Percentiles rank a stretch among this genome's conserved stretches.
Evolutionary conservation across 2,888 invertebrate species (phyloP).

Genomic region (Gymnocheta viridis): DNA sequence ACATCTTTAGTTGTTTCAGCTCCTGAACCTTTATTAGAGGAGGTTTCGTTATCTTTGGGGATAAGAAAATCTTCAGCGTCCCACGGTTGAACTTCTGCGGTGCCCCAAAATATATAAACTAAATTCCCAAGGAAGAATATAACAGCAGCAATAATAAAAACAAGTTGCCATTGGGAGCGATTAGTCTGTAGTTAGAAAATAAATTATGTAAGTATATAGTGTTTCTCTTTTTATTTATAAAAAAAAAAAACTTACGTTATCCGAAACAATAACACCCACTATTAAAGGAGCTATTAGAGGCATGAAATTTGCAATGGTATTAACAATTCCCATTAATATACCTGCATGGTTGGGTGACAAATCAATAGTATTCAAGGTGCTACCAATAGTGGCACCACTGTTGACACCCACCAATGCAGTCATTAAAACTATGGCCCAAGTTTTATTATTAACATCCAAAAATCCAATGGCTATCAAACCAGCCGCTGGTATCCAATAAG

Average conservation of each 20-base stretch:
- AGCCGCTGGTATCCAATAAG: constrained; percentile 83
- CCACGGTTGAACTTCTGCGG: constrained; percentile 87
- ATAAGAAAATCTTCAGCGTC: constrained; percentile 84
- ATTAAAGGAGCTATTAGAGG: constrained; percentile 85
- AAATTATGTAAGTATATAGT: too few relatives aligned
- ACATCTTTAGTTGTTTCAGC: background rate
- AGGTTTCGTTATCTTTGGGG: constrained; percentile 72
- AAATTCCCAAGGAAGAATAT: constrained; percentile 87
- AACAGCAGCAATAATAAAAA: constrained; percentile 87
- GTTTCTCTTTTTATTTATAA: background rate
- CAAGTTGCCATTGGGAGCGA: constrained; percentile 87
- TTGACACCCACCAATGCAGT: constrained; percentile 82
- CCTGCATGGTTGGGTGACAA: constrained; percentile 86
- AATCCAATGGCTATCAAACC: constrained; percentile 83
- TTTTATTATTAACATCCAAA: constrained; percentile 79
- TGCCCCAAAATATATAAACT: constrained; percentile 87
- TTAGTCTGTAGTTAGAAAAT: constrained; percentile 77
- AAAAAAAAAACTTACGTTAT: constrained; percentile 67
- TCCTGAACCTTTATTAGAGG: background rate
- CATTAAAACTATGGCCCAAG: constrained; percentile 82
- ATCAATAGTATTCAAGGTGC: constrained; percentile 84
- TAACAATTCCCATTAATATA: constrained; percentile 85
- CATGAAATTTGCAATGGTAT: constrained; percentile 84
- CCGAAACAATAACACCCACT: constrained; percentile 83
- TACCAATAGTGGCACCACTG: constrained; percentile 82